Percentiles rank a stretch among this genome's conserved stretches.
Conservation (phyloP, 2,797 vertebrate genomes). For the Typhlichthys subterraneus region DNA sequence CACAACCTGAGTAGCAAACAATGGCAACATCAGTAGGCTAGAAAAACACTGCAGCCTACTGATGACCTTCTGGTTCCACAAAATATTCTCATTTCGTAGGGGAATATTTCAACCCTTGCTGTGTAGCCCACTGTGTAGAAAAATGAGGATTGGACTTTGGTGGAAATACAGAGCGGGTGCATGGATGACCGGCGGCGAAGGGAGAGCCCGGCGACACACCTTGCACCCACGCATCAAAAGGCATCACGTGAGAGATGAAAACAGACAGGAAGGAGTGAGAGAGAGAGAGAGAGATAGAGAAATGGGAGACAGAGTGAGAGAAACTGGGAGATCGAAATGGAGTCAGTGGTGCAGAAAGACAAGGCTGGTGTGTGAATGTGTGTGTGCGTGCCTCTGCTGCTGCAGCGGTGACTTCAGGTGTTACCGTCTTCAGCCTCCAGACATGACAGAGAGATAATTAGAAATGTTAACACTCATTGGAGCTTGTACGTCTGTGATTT, state of each 20-base stretch:
- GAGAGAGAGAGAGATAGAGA: conserved; percentile 36
- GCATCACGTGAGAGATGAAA: conserved; percentile 23
- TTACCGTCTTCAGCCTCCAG: conserved; percentile 65
- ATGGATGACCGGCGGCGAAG: too few relatives aligned
- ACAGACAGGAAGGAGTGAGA: conserved; percentile 17
- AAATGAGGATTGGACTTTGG: too few relatives aligned
- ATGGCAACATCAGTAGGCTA: too few relatives aligned
- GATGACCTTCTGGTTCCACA: too few relatives aligned
- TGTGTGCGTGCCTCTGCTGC: conserved; percentile 29
- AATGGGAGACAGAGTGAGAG: neutral
- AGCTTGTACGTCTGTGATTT: conserved; percentile 58
- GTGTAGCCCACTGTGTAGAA: too few relatives aligned
- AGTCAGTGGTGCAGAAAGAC: conserved; percentile 51
- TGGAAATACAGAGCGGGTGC: too few relatives aligned
- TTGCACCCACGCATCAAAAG: neutral
- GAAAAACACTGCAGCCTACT: too few relatives aligned
- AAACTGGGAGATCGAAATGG: neutral
- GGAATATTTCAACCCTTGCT: too few relatives aligned
- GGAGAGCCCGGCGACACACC: too few relatives aligned
- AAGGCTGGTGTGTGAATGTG: neutral
- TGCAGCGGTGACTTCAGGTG: conserved; percentile 61
- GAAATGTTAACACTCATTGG: conserved; percentile 68
- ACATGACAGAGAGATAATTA: conserved; percentile 73
- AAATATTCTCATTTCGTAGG: too few relatives aligned
- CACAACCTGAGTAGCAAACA: too few relatives aligned